Base-by-base conservation (phyloP, 64 coral and sea anemone genomes). In the Catalaphyllia jardinei region DNA sequence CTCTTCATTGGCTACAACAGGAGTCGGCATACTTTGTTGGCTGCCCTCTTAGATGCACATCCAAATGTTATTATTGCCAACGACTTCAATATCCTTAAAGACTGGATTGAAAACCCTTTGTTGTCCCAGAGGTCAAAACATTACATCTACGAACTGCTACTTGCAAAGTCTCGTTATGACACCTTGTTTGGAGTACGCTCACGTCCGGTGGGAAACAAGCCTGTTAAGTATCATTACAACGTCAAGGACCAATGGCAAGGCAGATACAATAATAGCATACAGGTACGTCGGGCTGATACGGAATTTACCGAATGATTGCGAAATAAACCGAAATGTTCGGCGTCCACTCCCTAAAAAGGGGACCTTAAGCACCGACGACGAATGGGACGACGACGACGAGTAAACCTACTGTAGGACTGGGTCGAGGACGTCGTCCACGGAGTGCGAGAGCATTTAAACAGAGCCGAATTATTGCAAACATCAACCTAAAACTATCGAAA, bases 221-320 rank as follows among this genome's bases (percentile, higher is more conserved):
- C 76, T 2, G 51, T 28, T 6, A 20, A 28, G 11, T 85, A 42
- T 85, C 60, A 85, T 18, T 85, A 85, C 27, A 67, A 64, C 29
- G 30, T 85, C 28, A 35, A 71, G 18, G 81, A 71, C 65, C 60
- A 85, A 67, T 85, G 81, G 81, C 81, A 85, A 71, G 81, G 81
- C 52, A 85, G 20, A 28, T 85, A n/a, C 39, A 51, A 67, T 28
- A 17, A 52, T 29, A 85, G 30, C 3, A 38, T 85, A 24, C 16
- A 65, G 81, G 81, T 85, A 8, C 4, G 81, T 85, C 28, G 24
- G 20, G 49, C 46, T 18, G 33, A 25, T 54, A 52, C 6, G 22
- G 10, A 22, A 24, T 28, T 76, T 76, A 73, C 33, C 8, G 10
- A 73, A 73, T 15, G 71, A 73, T 29, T 29, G 25, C 28, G 33